Conservation (phyloP, 2,888 invertebrate genomes). For the Idaea aversata region DNA sequence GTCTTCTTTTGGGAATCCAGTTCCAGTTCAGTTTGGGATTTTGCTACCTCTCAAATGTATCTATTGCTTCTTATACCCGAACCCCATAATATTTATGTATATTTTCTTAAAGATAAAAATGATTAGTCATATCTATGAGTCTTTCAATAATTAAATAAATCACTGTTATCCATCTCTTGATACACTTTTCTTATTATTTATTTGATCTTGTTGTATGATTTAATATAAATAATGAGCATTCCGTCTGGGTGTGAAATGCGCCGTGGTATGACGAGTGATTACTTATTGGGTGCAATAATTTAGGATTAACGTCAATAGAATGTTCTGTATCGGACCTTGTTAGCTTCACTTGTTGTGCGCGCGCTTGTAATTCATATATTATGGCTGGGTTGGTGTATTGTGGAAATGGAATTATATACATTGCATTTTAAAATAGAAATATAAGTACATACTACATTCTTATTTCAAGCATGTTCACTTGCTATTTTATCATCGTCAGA, state of each 20-base stretch:
- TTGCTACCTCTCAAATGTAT: too few relatives aligned
- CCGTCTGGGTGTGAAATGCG: constrained; percentile 40
- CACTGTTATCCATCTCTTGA: neutral
- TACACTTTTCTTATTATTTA: neutral
- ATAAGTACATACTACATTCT: neutral
- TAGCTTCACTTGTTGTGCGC: constrained; percentile 75
- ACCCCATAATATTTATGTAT: too few relatives aligned
- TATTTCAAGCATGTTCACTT: neutral
- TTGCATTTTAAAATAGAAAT: neutral
- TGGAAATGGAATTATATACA: constrained; percentile 37
- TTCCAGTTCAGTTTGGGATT: too few relatives aligned
- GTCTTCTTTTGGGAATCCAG: too few relatives aligned
- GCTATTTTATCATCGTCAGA: too few relatives aligned
- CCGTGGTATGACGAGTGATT: constrained; percentile 53
- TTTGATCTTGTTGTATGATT: constrained; percentile 10
- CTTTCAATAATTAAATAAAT: neutral
- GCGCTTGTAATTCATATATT: constrained; percentile 57
- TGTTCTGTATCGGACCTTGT: constrained; percentile 68
- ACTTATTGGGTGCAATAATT: constrained; percentile 65
- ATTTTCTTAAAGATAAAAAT: too few relatives aligned
- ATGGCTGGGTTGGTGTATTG: constrained; percentile 24
- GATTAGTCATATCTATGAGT: too few relatives aligned
- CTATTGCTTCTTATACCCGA: too few relatives aligned
- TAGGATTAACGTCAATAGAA: constrained; percentile 66
- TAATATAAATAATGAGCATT: constrained; percentile 29